Evolutionary conservation across 2,113 vertebrate species (phyloP).

Genomic region (Pteruthius melanotis): DNA sequence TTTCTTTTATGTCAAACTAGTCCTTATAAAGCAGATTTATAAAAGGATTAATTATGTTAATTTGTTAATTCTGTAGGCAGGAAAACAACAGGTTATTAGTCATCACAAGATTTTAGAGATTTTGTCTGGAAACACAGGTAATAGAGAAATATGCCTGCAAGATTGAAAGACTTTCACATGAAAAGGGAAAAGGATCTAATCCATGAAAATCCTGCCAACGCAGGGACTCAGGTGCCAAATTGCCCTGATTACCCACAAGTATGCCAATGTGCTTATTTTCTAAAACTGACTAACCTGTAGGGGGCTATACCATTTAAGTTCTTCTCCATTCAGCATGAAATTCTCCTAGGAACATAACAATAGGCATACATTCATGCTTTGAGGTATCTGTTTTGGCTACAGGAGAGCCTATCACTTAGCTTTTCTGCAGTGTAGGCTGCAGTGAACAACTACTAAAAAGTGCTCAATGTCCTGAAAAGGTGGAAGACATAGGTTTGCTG

Average conservation of each 20-base stretch:
- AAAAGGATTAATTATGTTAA: neutral
- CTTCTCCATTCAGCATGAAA: neutral
- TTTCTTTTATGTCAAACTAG: neutral
- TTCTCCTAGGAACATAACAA: neutral
- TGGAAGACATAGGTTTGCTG: neutral
- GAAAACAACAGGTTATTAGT: neutral
- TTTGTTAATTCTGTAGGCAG: neutral
- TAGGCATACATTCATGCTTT: neutral
- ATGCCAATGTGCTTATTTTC: neutral
- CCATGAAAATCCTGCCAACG: neutral
- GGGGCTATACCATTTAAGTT: neutral
- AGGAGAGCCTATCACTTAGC: neutral
- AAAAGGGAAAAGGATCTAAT: neutral
- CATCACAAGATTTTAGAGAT: neutral
- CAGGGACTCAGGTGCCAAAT: neutral
- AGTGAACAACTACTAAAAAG: neutral
- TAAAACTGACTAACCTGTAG: neutral
- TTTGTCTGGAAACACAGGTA: neutral
- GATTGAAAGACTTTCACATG: neutral
- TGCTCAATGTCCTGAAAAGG: neutral
- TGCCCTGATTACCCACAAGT: neutral
- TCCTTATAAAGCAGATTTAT: neutral
- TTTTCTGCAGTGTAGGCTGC: neutral
- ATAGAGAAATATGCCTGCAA: neutral
- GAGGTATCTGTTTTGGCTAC: neutral